Percentiles rank a stretch among this genome's conserved stretches.
phyloP scores from a whole-genome alignment of 2,113 vertebrate genomes.

The Podarcis raffonei region DNA sequence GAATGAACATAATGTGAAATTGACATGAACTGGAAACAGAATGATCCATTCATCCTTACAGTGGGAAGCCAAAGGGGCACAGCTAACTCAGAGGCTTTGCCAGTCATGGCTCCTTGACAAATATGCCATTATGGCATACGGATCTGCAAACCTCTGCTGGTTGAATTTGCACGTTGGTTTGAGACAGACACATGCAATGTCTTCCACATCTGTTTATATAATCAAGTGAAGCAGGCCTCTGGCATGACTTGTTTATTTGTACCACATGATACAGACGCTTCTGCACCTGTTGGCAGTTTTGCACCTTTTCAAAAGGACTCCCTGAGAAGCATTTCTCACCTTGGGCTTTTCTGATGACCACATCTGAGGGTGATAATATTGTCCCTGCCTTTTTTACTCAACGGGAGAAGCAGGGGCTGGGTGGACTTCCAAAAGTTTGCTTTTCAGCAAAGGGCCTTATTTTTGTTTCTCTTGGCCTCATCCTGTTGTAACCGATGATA shows the following conservation, averaged over 20 bases:
- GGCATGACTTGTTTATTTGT: neutral
- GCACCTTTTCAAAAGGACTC: slow-evolving; percentile 50
- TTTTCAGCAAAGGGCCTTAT: slow-evolving; percentile 70
- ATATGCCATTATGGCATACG: too few species aligned
- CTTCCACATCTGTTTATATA: neutral
- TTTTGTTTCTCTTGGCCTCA: slow-evolving; percentile 70
- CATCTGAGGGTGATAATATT: slow-evolving; percentile 54
- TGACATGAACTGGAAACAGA: neutral
- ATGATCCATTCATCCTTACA: neutral
- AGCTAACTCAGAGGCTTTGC: too few species aligned
- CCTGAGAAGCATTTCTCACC: slow-evolving; percentile 44
- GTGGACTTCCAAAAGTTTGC: slow-evolving; percentile 62
- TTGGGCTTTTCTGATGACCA: slow-evolving; percentile 38
- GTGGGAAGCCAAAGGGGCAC: neutral
- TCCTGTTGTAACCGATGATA: slow-evolving; percentile 69
- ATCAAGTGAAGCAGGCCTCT: neutral
- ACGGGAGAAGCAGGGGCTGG: slow-evolving; percentile 24
- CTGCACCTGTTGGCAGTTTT: slow-evolving; percentile 26
- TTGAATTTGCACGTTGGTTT: neutral
- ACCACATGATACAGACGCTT: neutral
- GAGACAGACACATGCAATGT: neutral
- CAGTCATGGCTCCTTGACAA: neutral
- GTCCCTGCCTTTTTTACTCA: slow-evolving; percentile 46
- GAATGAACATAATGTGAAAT: neutral
- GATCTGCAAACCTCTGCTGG: neutral